These are phyloP conservation scores for Notolepis coatsorum DNA, from an alignment of 2,797 vertebrate species.

Conservation along the genomic window DNA sequence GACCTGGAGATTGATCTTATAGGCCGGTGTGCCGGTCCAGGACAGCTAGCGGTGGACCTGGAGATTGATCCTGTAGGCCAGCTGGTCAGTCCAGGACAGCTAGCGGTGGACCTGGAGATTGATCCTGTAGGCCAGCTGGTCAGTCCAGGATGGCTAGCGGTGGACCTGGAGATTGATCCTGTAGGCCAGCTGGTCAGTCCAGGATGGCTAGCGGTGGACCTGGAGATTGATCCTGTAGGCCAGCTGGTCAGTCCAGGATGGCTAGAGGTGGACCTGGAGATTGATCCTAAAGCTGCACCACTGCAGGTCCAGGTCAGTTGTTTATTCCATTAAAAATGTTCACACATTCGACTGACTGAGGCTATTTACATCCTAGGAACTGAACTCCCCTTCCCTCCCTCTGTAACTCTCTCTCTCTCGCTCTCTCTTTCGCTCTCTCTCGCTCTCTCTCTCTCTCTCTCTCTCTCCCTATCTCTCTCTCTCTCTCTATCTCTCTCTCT, in stretches of 20 bases:
- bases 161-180: too few species aligned
- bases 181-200: conserved; percentile 4
- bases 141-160: background rate
- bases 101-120: conserved; percentile 23
- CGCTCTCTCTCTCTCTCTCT: background rate
- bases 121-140: too few species aligned
- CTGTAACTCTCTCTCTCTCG: background rate
- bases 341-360: conserved; percentile 51
- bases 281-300: too few species aligned
- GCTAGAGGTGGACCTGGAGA: conserved; percentile 19
- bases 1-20: too few species aligned
- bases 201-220: too few species aligned
- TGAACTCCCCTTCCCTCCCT: background rate
- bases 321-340: conserved; percentile 57
- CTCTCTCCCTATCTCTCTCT: background rate
- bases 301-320: too few species aligned
- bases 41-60: too few species aligned
- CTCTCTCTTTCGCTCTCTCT: conserved; percentile 7
- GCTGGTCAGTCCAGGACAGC: background rate
- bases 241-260: background rate
- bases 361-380: conserved; percentile 43
- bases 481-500: background rate
- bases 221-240: too few species aligned
- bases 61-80: too few species aligned
- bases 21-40: conserved; percentile 7